Conservation (phyloP, 2,888 invertebrate species). For the Onchidella celtica region DNA sequence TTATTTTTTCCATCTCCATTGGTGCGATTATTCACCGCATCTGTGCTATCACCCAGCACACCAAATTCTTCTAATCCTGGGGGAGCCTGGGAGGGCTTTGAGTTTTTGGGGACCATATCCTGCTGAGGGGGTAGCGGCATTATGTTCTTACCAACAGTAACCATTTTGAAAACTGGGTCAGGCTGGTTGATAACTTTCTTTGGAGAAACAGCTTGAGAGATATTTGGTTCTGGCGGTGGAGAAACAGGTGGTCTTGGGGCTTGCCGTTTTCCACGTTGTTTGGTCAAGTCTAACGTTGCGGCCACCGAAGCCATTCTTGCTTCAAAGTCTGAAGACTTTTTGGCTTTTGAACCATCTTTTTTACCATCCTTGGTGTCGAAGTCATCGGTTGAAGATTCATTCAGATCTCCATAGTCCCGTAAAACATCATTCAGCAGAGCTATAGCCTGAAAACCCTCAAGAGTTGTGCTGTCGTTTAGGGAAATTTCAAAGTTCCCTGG, state of each 20-base stretch:
- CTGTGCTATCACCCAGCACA: neutral
- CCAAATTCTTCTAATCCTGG: slow-evolving; percentile 26
- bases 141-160: slow-evolving; percentile 68
- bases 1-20: slow-evolving; percentile 57
- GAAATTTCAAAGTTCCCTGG: neutral
- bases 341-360: slow-evolving; percentile 31
- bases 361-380: neutral
- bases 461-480: slow-evolving; percentile 52
- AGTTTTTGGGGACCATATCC: slow-evolving; percentile 20
- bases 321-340: slow-evolving; percentile 68
- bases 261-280: slow-evolving; percentile 63
- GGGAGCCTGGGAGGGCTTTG: slow-evolving; percentile 1
- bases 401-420: slow-evolving; percentile 55
- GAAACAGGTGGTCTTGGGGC: slow-evolving; percentile 70
- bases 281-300: slow-evolving; percentile 65
- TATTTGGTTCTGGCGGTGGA: slow-evolving; percentile 62
- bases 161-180: slow-evolving; percentile 73
- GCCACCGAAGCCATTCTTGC: slow-evolving; percentile 70
- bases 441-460: slow-evolving; percentile 67
- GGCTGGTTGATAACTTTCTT: slow-evolving; percentile 51
- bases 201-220: slow-evolving; percentile 48
- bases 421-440: slow-evolving; percentile 70
- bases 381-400: slow-evolving; percentile 53
- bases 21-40: slow-evolving; percentile 7
- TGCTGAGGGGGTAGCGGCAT: slow-evolving; percentile 50